phyloP scores from a whole-genome alignment of 1,140 invertebrate genomes.

The Bombus terrestris region DNA sequence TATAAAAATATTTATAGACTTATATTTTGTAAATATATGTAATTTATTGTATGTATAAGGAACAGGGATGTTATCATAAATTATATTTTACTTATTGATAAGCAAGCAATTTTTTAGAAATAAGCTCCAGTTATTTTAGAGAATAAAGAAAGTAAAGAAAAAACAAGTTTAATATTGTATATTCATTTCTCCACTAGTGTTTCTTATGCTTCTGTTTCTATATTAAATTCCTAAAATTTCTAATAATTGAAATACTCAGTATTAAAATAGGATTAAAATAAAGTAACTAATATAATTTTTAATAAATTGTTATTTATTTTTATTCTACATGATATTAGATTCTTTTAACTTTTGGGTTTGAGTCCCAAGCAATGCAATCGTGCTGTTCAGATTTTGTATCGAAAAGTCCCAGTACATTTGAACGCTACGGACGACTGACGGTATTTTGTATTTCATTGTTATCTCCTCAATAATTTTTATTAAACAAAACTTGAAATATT shows the following conservation, averaged over 20 bases:
- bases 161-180: background rate
- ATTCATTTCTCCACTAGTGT: background rate
- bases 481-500: too few species aligned
- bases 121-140: background rate
- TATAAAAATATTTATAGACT: background rate
- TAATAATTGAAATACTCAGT: background rate
- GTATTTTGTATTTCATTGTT: too few species aligned
- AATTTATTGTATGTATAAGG: constrained; percentile 22
- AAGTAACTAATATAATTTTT: background rate
- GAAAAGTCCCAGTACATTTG: too few species aligned
- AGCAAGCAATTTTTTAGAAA: background rate
- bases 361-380: too few species aligned
- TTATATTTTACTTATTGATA: background rate
- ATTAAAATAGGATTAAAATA: background rate
- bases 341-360: background rate
- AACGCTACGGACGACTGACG: too few species aligned
- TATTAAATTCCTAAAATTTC: background rate
- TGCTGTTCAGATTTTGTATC: too few species aligned
- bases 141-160: background rate
- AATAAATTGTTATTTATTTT: constrained; percentile 12
- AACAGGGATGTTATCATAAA: background rate
- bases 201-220: background rate
- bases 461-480: too few species aligned
- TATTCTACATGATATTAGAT: constrained; percentile 4
- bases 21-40: constrained; percentile 27